Evolutionary conservation across 2,888 invertebrate species (phyloP).

Genomic region (Branchipolynoe longqiensis): DNA sequence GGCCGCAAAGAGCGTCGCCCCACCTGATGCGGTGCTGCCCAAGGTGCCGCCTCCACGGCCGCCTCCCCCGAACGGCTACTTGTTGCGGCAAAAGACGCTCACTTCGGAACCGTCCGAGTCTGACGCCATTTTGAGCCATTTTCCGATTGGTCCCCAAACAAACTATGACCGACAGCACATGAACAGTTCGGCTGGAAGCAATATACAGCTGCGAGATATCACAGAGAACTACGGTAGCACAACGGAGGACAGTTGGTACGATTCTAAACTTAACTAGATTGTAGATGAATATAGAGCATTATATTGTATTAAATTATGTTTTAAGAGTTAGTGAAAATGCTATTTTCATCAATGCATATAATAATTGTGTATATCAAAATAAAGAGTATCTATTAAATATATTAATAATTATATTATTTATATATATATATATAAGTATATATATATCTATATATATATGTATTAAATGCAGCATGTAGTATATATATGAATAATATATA

Average conservation of each 20-base stretch:
- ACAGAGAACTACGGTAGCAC: conserved; percentile 45
- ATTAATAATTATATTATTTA: background rate
- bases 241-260: conserved; percentile 40
- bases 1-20: background rate
- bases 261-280: conserved; percentile 12
- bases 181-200: background rate
- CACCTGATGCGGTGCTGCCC: background rate
- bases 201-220: conserved; percentile 43
- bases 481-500: too few species aligned
- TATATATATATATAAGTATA: too few species aligned
- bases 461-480: too few species aligned
- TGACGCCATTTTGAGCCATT: conserved; percentile 46
- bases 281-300: too few species aligned
- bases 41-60: conserved; percentile 30
- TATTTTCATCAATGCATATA: too few species aligned
- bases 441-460: too few species aligned
- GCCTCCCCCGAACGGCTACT: conserved; percentile 46
- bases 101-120: conserved; percentile 28
- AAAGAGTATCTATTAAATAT: background rate
- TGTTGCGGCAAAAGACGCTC: conserved; percentile 11
- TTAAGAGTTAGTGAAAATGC: too few species aligned
- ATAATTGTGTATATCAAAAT: conserved; percentile 8
- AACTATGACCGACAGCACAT: conserved; percentile 23
- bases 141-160: conserved; percentile 20
- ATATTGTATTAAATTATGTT: too few species aligned